phyloP scores from a whole-genome alignment of 1,140 invertebrate species.

The Drosophila sechellia region DNA sequence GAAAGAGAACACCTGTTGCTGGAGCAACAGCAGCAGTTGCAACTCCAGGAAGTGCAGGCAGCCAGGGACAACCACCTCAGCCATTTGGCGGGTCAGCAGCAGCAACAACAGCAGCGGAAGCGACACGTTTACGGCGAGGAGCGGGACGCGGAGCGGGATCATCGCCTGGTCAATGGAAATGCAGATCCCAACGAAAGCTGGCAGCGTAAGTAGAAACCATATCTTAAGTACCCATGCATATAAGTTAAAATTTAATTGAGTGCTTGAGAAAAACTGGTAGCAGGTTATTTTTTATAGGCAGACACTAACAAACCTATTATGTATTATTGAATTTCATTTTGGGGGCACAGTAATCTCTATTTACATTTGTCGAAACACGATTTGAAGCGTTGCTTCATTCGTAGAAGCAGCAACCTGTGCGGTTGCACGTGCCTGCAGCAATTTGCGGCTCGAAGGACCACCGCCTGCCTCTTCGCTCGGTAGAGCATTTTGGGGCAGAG shows the following conservation, averaged over 20 bases:
- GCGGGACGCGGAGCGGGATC: slow-evolving; percentile 47
- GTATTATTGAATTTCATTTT: background rate
- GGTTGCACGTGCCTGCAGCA: slow-evolving; percentile 38
- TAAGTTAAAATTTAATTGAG: background rate
- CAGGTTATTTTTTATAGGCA: no score
- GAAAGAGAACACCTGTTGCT: slow-evolving; percentile 59
- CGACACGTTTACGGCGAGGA: slow-evolving; percentile 51
- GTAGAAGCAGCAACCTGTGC: slow-evolving; percentile 10
- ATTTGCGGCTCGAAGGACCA: slow-evolving; percentile 26
- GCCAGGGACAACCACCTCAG: slow-evolving; percentile 56
- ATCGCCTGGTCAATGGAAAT: slow-evolving; percentile 58
- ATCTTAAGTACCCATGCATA: background rate
- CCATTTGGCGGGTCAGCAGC: slow-evolving; percentile 32
- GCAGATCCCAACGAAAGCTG: slow-evolving; percentile 88
- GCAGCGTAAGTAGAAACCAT: slow-evolving; percentile 84
- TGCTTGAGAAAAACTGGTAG: background rate
- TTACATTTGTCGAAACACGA: background rate
- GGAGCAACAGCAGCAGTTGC: slow-evolving; percentile 62
- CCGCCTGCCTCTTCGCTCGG: background rate
- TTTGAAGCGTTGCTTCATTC: background rate
- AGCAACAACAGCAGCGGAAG: slow-evolving; percentile 55
- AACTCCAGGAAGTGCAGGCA: slow-evolving; percentile 55
- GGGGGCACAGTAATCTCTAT: background rate
- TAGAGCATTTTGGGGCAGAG: background rate
- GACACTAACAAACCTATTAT: background rate